A percentile compares a stretch with the other conserved stretches of the same genome.
These are phyloP conservation scores for Sternotherus odoratus DNA, from an alignment of 2,797 vertebrate genomes.

Conservation along the genomic window DNA sequence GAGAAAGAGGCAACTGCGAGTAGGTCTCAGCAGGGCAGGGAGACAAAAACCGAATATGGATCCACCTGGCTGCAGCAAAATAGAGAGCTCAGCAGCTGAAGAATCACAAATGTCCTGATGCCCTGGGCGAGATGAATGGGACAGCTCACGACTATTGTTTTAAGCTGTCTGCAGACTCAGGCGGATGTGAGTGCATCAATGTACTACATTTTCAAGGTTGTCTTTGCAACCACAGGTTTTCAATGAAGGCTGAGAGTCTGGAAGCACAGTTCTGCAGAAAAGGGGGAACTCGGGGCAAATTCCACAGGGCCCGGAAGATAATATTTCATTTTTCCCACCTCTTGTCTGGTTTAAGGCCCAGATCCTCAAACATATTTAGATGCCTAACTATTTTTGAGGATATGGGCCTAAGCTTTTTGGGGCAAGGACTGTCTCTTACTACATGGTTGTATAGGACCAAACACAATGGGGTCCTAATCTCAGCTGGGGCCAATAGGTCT, in stretches of 20 bases:
- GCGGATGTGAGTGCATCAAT: conserved; percentile 50
- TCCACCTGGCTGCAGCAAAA: neutral
- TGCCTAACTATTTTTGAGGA: neutral
- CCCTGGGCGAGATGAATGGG: conserved; percentile 38
- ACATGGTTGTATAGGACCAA: conserved; percentile 53
- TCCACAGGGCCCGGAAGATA: conserved; percentile 70
- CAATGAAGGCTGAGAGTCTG: conserved; percentile 63
- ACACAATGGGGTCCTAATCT: conserved; percentile 55
- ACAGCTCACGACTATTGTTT: neutral
- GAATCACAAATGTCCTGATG: conserved; percentile 27
- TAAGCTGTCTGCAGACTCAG: conserved; percentile 42
- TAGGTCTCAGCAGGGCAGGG: neutral
- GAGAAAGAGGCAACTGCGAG: neutral
- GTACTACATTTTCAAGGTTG: conserved; percentile 52
- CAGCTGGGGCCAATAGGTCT: conserved; percentile 54
- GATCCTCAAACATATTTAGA: neutral
- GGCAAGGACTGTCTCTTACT: conserved; percentile 55
- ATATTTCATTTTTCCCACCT: conserved; percentile 70
- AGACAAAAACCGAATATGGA: fast-evolving
- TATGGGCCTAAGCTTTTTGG: conserved; percentile 28
- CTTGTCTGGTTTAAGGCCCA: conserved; percentile 69
- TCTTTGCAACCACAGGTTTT: conserved; percentile 62
- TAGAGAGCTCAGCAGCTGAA: neutral
- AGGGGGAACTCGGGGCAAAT: conserved; percentile 68
- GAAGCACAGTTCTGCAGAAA: conserved; percentile 66